Conservation (phyloP, 2,888 invertebrate species). For the Tetramorium bicarinatum region DNA sequence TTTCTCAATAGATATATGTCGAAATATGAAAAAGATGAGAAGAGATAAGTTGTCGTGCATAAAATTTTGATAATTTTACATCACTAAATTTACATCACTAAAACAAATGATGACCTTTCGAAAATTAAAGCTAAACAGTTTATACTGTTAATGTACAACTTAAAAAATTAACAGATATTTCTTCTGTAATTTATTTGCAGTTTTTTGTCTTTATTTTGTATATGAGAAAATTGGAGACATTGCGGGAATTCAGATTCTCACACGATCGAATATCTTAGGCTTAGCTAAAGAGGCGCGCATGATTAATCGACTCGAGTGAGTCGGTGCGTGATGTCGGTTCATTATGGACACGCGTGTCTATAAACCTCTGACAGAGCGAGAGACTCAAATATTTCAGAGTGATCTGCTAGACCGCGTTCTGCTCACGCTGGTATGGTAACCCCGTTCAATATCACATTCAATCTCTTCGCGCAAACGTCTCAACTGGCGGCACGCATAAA, state of each 20-base stretch:
- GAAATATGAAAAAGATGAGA: background rate
- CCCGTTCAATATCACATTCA: constrained; percentile 73
- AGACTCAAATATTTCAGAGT: constrained; percentile 69
- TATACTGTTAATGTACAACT: background rate
- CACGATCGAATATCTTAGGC: background rate
- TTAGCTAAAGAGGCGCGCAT: background rate
- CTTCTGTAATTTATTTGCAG: background rate
- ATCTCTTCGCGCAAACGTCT: constrained; percentile 85
- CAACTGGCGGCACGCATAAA: constrained; percentile 85
- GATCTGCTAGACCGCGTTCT: constrained; percentile 67
- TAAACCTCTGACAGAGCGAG: constrained; percentile 33
- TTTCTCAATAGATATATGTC: background rate
- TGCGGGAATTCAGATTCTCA: background rate
- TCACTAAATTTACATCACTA: background rate
- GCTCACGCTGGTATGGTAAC: constrained; percentile 65
- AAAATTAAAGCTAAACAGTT: background rate
- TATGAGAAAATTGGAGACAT: background rate
- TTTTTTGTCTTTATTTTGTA: background rate
- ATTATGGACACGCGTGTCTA: constrained; percentile 47
- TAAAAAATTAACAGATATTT: background rate
- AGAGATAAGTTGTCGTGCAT: background rate
- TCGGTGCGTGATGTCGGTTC: constrained; percentile 41
- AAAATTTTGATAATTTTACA: background rate
- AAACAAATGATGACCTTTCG: background rate
- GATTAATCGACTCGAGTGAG: constrained; percentile 32